Evolutionary conservation across 2,888 invertebrate genomes (phyloP).

Genomic region (Pseudococcus jackbeardsleyi): DNA sequence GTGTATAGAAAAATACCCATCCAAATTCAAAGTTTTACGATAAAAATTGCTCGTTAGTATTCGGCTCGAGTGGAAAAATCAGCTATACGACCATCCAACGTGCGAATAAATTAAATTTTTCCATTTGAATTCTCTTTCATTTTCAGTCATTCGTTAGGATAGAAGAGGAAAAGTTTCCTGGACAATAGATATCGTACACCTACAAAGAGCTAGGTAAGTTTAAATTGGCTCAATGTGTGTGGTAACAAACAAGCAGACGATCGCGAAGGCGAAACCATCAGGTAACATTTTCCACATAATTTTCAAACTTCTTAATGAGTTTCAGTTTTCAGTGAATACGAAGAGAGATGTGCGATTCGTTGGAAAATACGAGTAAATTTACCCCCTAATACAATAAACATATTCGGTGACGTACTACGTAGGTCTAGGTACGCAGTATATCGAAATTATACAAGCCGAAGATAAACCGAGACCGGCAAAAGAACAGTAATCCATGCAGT

Average conservation of each 20-base stretch:
- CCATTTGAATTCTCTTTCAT: slow-evolving; percentile 18
- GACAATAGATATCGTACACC: not conserved
- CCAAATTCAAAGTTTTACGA: not conserved
- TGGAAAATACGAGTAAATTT: not conserved
- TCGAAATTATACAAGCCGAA: slow-evolving; percentile 25
- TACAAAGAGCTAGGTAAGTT: not conserved
- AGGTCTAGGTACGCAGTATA: slow-evolving; percentile 19
- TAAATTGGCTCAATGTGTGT: not conserved
- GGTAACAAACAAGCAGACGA: slow-evolving; percentile 13
- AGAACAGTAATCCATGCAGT: slow-evolving; percentile 20
- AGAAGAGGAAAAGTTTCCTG: not conserved
- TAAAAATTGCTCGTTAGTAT: slow-evolving; percentile 3
- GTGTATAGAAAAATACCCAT: not conserved
- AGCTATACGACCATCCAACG: not conserved
- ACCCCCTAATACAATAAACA: not conserved
- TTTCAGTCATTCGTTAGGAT: slow-evolving; percentile 28
- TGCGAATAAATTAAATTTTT: slow-evolving; percentile 41
- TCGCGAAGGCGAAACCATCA: slow-evolving; percentile 2
- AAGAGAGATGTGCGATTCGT: not conserved
- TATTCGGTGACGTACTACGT: not conserved
- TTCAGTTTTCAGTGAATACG: not conserved
- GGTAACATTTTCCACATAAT: slow-evolving; percentile 38
- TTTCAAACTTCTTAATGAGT: slow-evolving; percentile 31
- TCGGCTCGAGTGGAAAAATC: not conserved
- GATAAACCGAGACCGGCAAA: slow-evolving; percentile 11